Percentiles rank a stretch among this genome's conserved stretches.
phyloP scores from a whole-genome alignment of 2,888 invertebrate genomes.

The Drosophila anomalata region DNA sequence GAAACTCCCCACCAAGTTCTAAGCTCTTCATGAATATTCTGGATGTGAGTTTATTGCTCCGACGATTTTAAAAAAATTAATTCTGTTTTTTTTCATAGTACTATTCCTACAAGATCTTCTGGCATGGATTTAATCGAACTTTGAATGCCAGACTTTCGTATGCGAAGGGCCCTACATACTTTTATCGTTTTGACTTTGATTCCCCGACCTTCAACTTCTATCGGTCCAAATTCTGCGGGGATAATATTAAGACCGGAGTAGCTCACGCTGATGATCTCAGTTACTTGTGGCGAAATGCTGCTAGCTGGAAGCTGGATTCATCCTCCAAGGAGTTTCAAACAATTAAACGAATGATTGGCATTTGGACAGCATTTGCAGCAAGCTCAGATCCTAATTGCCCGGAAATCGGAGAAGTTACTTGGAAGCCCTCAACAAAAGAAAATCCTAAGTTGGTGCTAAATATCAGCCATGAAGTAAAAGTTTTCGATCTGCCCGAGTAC shows the following conservation, averaged over 20 bases:
- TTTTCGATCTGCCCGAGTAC: constrained; percentile 74
- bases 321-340: constrained; percentile 70
- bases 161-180: constrained; percentile 70
- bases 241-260: constrained; percentile 64
- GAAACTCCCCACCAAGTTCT: constrained; percentile 61
- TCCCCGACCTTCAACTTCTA: constrained; percentile 76
- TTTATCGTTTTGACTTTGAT: constrained; percentile 81
- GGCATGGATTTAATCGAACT: constrained; percentile 78
- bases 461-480: constrained; percentile 65
- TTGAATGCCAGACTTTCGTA: constrained; percentile 66
- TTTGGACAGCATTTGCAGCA: constrained; percentile 77
- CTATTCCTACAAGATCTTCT: constrained; percentile 76
- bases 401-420: constrained; percentile 59
- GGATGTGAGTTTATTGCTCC: constrained; percentile 51
- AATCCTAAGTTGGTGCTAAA: constrained; percentile 69
- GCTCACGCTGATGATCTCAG: constrained; percentile 80
- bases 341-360: constrained; percentile 76
- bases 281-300: constrained; percentile 70
- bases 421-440: constrained; percentile 55
- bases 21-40: constrained; percentile 48
- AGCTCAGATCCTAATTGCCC: constrained; percentile 75
- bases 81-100: constrained; percentile 51
- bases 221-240: constrained; percentile 70
- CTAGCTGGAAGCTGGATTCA: constrained; percentile 57
- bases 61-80: background rate